Evolutionary conservation across 2,888 invertebrate species (phyloP).

Genomic region (Rotaria socialis): DNA sequence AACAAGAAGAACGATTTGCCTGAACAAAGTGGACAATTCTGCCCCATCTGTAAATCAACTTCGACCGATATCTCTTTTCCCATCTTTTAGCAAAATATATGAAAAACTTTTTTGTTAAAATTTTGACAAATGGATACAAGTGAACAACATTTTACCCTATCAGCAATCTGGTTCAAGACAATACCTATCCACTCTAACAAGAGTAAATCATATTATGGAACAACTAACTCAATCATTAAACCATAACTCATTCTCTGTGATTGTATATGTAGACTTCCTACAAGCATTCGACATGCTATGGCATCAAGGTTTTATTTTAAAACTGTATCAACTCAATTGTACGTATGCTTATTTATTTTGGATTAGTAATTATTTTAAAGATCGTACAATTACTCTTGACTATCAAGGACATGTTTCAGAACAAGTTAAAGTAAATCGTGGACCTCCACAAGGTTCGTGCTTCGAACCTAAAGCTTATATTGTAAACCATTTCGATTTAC

Average conservation of each 20-base stretch:
- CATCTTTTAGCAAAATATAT: background rate
- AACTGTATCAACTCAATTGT: background rate
- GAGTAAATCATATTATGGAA: background rate
- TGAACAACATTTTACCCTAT: background rate
- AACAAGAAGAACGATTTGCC: background rate
- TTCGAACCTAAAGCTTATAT: constrained; percentile 16
- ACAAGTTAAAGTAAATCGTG: background rate
- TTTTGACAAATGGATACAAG: background rate
- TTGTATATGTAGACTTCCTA: background rate
- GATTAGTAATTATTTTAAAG: background rate
- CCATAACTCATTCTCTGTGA: no score
- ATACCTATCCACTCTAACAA: background rate
- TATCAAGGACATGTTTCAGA: background rate
- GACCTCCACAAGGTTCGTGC: background rate
- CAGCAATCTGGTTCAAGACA: background rate
- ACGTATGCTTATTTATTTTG: background rate
- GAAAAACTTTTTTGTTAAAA: background rate
- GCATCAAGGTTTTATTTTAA: background rate
- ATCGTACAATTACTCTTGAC: background rate
- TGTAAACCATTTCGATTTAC: background rate
- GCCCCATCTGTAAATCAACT: background rate
- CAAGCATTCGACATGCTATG: background rate
- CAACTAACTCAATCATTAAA: background rate
- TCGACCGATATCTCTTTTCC: background rate
- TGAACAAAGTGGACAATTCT: background rate